Conservation (phyloP, 2,113 vertebrate genomes). For the Notarius lentiginosus region DNA sequence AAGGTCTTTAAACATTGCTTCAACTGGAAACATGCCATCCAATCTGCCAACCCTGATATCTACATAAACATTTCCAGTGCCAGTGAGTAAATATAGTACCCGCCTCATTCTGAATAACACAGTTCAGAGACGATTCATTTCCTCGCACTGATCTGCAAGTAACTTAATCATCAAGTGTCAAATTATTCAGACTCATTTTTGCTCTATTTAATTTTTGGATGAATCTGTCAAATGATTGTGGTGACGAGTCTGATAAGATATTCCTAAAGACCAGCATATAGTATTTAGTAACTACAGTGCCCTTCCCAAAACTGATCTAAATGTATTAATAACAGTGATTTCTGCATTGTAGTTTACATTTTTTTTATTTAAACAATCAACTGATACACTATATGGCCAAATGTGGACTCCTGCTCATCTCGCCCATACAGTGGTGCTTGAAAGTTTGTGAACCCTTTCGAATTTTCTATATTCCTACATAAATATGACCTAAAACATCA, state of each 20-base stretch:
- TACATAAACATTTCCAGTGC: neutral
- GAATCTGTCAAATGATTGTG: neutral
- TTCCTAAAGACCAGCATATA: neutral
- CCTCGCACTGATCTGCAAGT: neutral
- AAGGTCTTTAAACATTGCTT: conserved; percentile 1
- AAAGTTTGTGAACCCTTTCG: no score
- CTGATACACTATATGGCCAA: neutral
- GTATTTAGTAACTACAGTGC: no score
- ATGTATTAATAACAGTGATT: neutral
- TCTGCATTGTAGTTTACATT: neutral
- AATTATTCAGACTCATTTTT: neutral
- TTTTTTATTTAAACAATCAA: neutral
- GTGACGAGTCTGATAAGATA: neutral
- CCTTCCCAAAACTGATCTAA: neutral
- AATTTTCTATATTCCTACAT: no score
- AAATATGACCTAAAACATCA: no score
- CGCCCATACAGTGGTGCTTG: neutral
- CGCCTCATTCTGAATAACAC: neutral
- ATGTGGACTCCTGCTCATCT: neutral
- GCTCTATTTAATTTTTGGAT: neutral
- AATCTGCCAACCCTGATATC: neutral
- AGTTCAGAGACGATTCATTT: neutral
- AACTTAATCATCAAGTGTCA: neutral
- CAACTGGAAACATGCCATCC: neutral
- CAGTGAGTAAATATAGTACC: conserved; percentile 1